Base-by-base conservation (phyloP, 2,888 invertebrate genomes). In the Gasteruption jaculator region DNA sequence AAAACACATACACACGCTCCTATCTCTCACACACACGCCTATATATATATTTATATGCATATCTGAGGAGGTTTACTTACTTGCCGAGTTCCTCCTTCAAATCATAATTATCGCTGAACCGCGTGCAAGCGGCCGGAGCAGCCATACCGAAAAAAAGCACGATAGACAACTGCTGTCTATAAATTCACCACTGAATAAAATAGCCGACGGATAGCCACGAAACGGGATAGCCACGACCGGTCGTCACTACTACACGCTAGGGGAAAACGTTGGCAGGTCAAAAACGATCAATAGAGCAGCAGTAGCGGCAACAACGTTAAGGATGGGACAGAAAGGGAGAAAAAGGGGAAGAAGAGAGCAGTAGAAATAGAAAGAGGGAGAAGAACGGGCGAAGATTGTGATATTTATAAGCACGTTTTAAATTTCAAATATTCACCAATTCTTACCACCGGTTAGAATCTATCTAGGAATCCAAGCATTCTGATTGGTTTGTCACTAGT, bases 11-110 rank as follows among this genome's bases (percentile, higher is more conserved):
- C n/a, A n/a, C n/a, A n/a, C n/a, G n/a, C n/a, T n/a, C n/a, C n/a
- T n/a, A n/a, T n/a, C n/a, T n/a, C n/a, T n/a, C n/a, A n/a, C n/a
- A n/a, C n/a, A n/a, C n/a, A n/a, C n/a, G n/a, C n/a, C n/a, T n/a
- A n/a, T n/a, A n/a, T n/a, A n/a, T n/a, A n/a, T n/a, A n/a, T n/a
- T n/a, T n/a, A n/a, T n/a, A n/a, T n/a, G n/a, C n/a, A n/a, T n/a
- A n/a, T n/a, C n/a, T n/a, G 37, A 19, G 37, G 29, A 37, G 19
- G 29, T 18, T 11, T 41, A 88, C 91, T 85, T 80, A 92, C 91
- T 97, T 97, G 76, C 97, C 97, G 72, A 99, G 82, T 81, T 99
- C 97, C 79, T 99, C 97, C 78, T 97, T 97, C 63, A 99, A 85
- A 71, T 99, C 97, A 77, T 99, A 99, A 78, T 96, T 95, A 78